These are phyloP conservation scores for Cladorhizidae sp. DNA, from an alignment of 37 sponge, comb jelly and placozoan species.

Conservation along the genomic window DNA sequence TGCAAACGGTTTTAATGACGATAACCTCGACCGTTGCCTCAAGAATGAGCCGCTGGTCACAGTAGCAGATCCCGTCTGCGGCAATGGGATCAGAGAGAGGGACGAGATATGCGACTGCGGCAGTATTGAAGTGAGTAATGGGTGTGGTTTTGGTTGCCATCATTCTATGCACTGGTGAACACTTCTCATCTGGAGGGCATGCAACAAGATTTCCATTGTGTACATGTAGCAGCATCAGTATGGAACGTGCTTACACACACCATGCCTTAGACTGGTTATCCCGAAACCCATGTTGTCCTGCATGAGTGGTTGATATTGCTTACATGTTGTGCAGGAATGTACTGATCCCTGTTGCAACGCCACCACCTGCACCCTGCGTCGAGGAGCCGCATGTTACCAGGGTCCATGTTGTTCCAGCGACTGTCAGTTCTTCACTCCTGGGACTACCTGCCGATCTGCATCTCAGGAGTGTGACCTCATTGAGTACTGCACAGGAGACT, in stretches of 20 bases:
- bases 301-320: too few relatives aligned
- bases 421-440: conserved; percentile 48
- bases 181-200: too few relatives aligned
- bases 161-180: too few relatives aligned
- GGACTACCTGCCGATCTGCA: conserved; percentile 40
- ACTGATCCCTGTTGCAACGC: conserved; percentile 85
- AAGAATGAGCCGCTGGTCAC: conserved; percentile 37
- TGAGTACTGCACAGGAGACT: conserved; percentile 68
- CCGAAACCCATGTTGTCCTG: too few relatives aligned
- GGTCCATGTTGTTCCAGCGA: conserved; percentile 51
- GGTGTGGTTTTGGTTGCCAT: too few relatives aligned
- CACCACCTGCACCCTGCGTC: conserved; percentile 50
- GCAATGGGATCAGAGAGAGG: conserved; percentile 80
- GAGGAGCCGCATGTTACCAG: conserved; percentile 46
- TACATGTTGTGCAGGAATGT: conserved; percentile 48
- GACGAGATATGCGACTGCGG: conserved; percentile 87
- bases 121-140: conserved; percentile 34
- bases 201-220: too few relatives aligned
- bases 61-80: conserved; percentile 66
- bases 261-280: too few relatives aligned
- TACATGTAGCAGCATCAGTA: too few relatives aligned
- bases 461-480: conserved; percentile 53
- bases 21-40: conserved; percentile 38
- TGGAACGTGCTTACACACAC: too few relatives aligned
- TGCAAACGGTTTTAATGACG: neutral